Evolutionary conservation across 2,888 invertebrate species (phyloP), one percentile per base, ranked within the genome.

Genomic region (Acrobasis repandana): DNA sequence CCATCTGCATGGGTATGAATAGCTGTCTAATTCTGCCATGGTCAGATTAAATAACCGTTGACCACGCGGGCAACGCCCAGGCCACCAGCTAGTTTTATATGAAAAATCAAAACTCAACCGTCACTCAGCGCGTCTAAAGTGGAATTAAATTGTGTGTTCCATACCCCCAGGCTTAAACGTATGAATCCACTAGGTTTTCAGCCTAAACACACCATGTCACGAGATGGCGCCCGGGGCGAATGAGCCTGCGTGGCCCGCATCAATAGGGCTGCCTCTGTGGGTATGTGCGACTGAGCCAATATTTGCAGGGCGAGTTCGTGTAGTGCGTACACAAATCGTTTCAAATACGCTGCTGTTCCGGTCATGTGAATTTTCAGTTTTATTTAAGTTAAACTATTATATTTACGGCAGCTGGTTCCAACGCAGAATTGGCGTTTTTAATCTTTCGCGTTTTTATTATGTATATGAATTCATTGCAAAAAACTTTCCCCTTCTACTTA

Each of bases 151-250:
- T 2, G 4, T 2, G 28, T 6, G 28, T 28, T 28, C 8, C 28
- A 52, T 52, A 52, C 34, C 52, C 52, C 9, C 10, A 6, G 52
- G 52, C 52, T 15, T 38, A 38, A 38, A 54, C 18, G 54, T 38
- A 54, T 43, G 38, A 54, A 18, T 54, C 38, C 51, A 50, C 33
- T 46, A 50, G 58, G 52, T 54, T 61, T 61, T 54, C 48, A 54
- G 58, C 46, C 50, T 54, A 61, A 61, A 61, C 58, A 61, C 36
- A 36, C 49, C 52, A 14, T 50, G 56, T 50, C 48, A 48, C 49
- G 49, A 58, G 61, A 15, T 57, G 36, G 47, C 56, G 60, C 56
- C 43, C 20, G 43, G 28, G 61, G 58, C 36, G 11, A 52, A 11
- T 2, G 1, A 10, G 8, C 11, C 38, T 36, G 47, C 28, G 58